phyloP scores from a whole-genome alignment of 1,140 invertebrate genomes.

The Cataglyphis hispanica region DNA sequence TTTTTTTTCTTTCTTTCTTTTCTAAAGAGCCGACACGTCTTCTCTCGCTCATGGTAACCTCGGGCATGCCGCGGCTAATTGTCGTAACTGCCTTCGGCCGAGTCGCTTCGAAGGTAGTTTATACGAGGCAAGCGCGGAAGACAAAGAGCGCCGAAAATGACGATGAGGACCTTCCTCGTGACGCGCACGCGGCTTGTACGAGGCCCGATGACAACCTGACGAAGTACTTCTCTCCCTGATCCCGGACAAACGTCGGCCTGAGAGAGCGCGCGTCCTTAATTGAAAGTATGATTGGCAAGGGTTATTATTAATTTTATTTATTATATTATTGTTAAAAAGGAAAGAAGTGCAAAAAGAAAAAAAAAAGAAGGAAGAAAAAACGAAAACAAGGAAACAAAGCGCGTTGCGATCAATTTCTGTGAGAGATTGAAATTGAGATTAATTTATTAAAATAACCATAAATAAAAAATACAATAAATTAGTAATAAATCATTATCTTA shows the following conservation, averaged over 20 bases:
- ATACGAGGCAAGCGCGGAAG: constrained; percentile 7
- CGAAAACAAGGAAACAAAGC: no score
- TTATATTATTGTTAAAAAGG: no score
- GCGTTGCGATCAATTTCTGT: not conserved
- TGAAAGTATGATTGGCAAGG: constrained; percentile 68
- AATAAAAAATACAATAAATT: no score
- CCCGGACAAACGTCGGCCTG: constrained; percentile 30
- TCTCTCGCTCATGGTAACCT: constrained; percentile 37
- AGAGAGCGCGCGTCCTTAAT: constrained; percentile 30
- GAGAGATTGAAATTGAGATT: not conserved
- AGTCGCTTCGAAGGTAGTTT: constrained; percentile 14
- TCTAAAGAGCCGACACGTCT: no score
- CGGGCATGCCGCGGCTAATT: constrained; percentile 62
- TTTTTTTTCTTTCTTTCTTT: not conserved
- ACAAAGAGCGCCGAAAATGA: constrained; percentile 69
- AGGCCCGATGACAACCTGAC: constrained; percentile 63
- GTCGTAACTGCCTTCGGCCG: constrained; percentile 65
- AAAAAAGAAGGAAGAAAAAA: constrained; percentile 27
- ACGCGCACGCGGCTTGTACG: not conserved
- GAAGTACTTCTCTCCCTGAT: constrained; percentile 59
- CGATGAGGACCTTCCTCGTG: constrained; percentile 18
- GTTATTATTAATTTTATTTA: constrained; percentile 66
- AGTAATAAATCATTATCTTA: no score
- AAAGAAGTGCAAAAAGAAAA: constrained; percentile 15
- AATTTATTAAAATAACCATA: no score